Conservation (phyloP, 2,113 vertebrate species). For the Cottus gobio region DNA sequence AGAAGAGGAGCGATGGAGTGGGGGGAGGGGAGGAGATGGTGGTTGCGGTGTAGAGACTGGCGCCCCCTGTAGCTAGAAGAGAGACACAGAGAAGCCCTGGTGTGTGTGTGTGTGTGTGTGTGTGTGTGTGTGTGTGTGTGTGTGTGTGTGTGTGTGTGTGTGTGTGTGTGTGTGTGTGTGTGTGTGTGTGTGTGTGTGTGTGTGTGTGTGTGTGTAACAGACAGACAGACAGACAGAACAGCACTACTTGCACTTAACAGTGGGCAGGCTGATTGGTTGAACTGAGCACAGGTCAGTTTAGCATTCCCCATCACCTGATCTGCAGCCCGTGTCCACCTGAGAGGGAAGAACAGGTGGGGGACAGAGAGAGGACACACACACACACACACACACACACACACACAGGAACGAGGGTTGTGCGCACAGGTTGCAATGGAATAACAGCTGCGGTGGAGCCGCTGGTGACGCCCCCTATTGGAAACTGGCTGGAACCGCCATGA, state of each 20-base stretch:
- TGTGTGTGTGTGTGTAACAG: constrained; percentile 8
- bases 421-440: constrained; percentile 13
- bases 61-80: constrained; percentile 63
- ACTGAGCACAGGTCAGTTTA: constrained; percentile 35
- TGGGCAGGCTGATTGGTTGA: constrained; percentile 27
- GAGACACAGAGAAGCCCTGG: constrained; percentile 11
- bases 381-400: no score
- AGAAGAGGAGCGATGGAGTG: constrained; percentile 9
- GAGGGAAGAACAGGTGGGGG: background rate
- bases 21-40: constrained; percentile 6
- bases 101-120: constrained; percentile 13
- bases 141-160: constrained; percentile 5
- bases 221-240: constrained; percentile 64
- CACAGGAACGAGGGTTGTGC: background rate
- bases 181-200: constrained; percentile 10
- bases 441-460: background rate
- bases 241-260: constrained; percentile 11
- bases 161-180: constrained; percentile 9
- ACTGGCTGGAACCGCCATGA: background rate
- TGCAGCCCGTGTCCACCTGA: constrained; percentile 21
- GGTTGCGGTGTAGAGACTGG: constrained; percentile 20
- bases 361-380: no score
- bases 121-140: constrained; percentile 14
- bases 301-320: constrained; percentile 29
- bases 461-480: constrained; percentile 35